Evolutionary conservation across 2,888 invertebrate species (phyloP).

Genomic region (Thereva nobilitata): DNA sequence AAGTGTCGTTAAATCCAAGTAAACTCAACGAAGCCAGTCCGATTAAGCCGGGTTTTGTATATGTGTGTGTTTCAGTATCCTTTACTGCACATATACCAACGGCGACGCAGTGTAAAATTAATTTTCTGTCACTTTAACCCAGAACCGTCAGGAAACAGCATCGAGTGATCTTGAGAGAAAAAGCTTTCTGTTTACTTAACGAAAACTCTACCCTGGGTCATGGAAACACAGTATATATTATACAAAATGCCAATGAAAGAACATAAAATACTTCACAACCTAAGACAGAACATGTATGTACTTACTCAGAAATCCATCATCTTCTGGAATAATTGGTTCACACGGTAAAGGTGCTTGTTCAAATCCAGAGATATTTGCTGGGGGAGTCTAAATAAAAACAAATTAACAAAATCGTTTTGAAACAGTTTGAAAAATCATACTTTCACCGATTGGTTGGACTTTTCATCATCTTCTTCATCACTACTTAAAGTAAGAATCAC

Average conservation of each 20-base stretch:
- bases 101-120: no score
- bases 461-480: conserved; percentile 66
- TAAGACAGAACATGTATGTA: conserved; percentile 2
- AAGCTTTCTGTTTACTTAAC: no score
- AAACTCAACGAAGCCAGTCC: no score
- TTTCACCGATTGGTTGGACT: conserved; percentile 34
- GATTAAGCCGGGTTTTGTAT: no score
- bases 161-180: no score
- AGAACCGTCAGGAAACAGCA: no score
- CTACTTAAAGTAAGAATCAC: conserved; percentile 72
- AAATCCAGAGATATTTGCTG: conserved; percentile 41
- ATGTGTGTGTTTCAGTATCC: no score
- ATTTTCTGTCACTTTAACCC: no score
- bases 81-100: no score
- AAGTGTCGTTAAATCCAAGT: no score
- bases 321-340: conserved; percentile 52
- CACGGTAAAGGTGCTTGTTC: conserved; percentile 51
- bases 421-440: neutral
- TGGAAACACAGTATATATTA: no score
- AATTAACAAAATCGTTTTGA: conserved; percentile 5
- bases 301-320: conserved; percentile 54
- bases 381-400: conserved; percentile 34
- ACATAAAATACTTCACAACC: neutral
- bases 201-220: no score
- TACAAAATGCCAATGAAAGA: neutral